Percentiles rank a stretch among this genome's conserved stretches.
Conservation (phyloP, 2,797 vertebrate species). For the Pygocentrus nattereri region DNA sequence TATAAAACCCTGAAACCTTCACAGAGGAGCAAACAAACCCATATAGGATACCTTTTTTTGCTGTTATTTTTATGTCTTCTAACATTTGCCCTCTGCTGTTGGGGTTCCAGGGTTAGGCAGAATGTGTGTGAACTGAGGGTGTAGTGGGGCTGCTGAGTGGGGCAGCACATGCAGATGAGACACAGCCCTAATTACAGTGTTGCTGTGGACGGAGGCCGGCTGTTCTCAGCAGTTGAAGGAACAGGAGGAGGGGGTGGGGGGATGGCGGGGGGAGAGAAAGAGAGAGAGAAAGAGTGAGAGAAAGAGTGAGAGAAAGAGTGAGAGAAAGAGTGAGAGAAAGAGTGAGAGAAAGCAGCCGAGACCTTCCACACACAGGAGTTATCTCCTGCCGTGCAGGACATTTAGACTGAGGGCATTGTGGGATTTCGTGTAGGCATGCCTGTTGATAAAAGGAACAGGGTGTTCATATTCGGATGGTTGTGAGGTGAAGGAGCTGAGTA, state of each 20-base stretch:
- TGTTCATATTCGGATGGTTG: slow-evolving; percentile 52
- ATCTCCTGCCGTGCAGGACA: slow-evolving; percentile 95
- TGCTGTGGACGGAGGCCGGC: slow-evolving; percentile 55
- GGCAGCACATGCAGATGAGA: slow-evolving; percentile 69
- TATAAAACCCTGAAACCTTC: background rate
- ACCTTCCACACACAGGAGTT: slow-evolving; percentile 67
- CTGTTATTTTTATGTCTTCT: background rate
- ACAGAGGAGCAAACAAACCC: background rate
- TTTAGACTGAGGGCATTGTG: slow-evolving; percentile 64
- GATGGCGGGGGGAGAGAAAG: background rate
- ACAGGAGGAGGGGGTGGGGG: slow-evolving; percentile 1
- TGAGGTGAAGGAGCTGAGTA: slow-evolving; percentile 32
- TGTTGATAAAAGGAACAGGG: slow-evolving; percentile 63
- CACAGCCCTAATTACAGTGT: slow-evolving; percentile 50
- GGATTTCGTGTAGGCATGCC: slow-evolving; percentile 69
- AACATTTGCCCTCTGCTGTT: background rate
- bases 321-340: background rate
- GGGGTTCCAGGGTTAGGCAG: background rate
- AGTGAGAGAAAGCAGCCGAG: background rate
- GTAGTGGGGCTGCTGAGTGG: slow-evolving; percentile 52
- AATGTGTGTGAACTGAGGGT: background rate
- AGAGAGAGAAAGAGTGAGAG: background rate
- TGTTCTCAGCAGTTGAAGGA: background rate
- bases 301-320: background rate
- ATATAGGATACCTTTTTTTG: background rate